Base-by-base conservation (phyloP, 2,797 vertebrate genomes). In the Iguana delicatissima region DNA sequence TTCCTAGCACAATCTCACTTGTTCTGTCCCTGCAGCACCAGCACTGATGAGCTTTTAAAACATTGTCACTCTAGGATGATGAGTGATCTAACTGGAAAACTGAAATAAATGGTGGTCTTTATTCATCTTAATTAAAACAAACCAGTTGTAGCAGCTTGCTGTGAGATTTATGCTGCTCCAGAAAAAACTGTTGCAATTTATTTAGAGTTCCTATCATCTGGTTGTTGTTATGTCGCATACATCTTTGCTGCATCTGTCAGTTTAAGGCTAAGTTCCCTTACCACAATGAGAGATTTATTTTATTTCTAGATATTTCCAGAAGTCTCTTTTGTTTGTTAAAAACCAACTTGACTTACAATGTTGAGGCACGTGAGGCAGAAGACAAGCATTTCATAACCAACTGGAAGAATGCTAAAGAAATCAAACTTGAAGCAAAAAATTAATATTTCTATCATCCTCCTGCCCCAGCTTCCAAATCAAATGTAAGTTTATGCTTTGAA, bases 121-220 rank as follows among this genome's bases (percentile, higher is more conserved):
- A 92, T 13, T 92, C 89, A 93, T 18, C 59, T 29, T 94, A 92
- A 93, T 93, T 94, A 92, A 93, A 95, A 91, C 16, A 90, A 89
- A 94, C 95, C 91, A 93, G 85, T 91, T 93, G 92, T 81, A 93
- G 88, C 74, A 94, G 90, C 62, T 92, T 87, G 72, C 79, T 92
- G 82, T 93, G 85, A 92, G 7, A 93, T 94, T 89, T 92, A 94
- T 80, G 42, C 77, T 92, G 57, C 87, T 92, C 80, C 85, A 92
- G 69, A 6, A 14, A 83, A 84, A 84, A 57, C 32, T 93, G 80
- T 93, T 94, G 79, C 87, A 92, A 80, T 89, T 85, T 91, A 81
- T 95, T 84, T 94, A 90, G 90, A 81, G 77, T 69, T 83, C 20
- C 59, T 52, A 38, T 85, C 29, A 0, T 91, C 89, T 90, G 88